Conservation (phyloP, 2,888 invertebrate genomes). For the Alentia gelatinosa region DNA sequence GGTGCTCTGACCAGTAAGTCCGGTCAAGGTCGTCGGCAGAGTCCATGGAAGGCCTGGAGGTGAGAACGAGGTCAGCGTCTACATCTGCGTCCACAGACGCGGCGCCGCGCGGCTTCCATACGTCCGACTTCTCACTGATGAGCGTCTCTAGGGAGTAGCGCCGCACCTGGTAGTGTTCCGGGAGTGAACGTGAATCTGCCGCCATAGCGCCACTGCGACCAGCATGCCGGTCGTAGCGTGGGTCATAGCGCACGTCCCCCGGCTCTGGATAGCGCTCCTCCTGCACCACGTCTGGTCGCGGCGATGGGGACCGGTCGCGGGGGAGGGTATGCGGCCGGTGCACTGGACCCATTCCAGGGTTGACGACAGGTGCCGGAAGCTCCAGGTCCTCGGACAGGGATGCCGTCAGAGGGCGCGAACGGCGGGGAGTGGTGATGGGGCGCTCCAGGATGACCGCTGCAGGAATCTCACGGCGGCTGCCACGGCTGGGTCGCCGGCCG, state of each 20-base stretch:
- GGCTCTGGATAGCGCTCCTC: slow-evolving; percentile 50
- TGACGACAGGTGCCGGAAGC: background rate
- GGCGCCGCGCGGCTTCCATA: slow-evolving; percentile 41
- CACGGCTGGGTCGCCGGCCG: background rate
- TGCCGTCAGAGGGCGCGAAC: slow-evolving; percentile 1
- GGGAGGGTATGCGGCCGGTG: slow-evolving; percentile 26
- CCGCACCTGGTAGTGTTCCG: slow-evolving; percentile 20
- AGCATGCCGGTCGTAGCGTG: background rate
- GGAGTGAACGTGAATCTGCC: background rate
- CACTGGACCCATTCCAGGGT: background rate
- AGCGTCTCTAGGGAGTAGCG: slow-evolving; percentile 48
- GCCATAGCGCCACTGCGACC: too few species aligned
- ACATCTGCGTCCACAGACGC: background rate
- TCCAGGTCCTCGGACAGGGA: slow-evolving; percentile 42
- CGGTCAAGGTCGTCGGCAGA: slow-evolving; percentile 36
- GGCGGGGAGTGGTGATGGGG: slow-evolving; percentile 41
- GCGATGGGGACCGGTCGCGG: slow-evolving; percentile 61
- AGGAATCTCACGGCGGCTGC: slow-evolving; percentile 50
- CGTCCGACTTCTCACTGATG: slow-evolving; percentile 37
- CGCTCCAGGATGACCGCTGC: slow-evolving; percentile 59
- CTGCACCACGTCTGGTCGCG: slow-evolving; percentile 62
- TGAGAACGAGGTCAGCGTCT: background rate
- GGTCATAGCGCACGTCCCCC: background rate
- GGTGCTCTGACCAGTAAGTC: slow-evolving; percentile 12
- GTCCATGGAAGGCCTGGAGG: background rate